Conservation (phyloP, 2,888 invertebrate species). For the Cheiracanthium punctorium region DNA sequence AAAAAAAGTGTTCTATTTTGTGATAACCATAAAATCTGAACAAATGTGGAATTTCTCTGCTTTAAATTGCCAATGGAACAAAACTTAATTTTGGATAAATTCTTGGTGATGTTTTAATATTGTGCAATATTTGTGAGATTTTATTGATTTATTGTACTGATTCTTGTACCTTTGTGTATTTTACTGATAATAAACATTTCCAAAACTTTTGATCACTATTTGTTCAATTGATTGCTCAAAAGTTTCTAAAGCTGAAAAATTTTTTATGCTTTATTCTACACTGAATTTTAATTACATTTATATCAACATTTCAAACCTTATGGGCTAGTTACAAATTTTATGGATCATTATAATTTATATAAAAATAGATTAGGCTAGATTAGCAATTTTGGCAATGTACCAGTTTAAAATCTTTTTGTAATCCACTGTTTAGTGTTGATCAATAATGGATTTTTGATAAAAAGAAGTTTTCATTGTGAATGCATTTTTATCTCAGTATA, state of each 20-base stretch:
- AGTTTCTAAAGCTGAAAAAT: not conserved
- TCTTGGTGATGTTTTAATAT: not conserved
- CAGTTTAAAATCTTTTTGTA: not conserved
- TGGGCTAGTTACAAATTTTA: not conserved
- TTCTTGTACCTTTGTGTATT: not conserved
- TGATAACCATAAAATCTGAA: not conserved
- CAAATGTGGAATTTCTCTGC: not conserved
- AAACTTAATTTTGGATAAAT: not conserved
- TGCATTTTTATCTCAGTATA: constrained; percentile 53
- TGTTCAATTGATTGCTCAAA: not conserved
- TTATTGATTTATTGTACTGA: not conserved
- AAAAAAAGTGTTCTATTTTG: not conserved
- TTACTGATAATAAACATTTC: not conserved
- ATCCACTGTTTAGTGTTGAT: constrained; percentile 14
- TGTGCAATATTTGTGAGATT: not conserved
- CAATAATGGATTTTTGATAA: constrained; percentile 40
- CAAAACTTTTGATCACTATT: not conserved
- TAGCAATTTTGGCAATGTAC: not conserved
- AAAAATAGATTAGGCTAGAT: not conserved
- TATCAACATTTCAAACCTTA: not conserved
- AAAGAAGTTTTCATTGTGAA: constrained; percentile 40
- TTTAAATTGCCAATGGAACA: constrained; percentile 1
- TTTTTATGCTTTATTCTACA: not conserved
- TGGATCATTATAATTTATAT: not conserved
- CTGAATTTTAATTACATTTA: not conserved